Conservation (phyloP, 2,888 invertebrate genomes). For the Xestia xanthographa region DNA sequence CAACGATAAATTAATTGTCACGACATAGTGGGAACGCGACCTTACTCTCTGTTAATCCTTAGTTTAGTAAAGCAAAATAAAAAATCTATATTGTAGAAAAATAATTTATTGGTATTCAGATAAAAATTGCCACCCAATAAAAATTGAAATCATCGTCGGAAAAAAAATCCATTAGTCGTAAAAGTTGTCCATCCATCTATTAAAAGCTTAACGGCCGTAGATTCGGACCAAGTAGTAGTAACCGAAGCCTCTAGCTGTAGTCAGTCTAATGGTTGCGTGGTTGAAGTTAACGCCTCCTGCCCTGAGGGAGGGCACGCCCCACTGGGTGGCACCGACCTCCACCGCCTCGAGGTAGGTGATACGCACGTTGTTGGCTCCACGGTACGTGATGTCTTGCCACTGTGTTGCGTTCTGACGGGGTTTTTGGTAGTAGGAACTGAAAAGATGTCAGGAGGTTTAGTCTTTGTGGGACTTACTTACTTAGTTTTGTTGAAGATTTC, state of each 20-base stretch:
- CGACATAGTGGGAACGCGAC: too few relatives aligned
- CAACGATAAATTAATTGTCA: too few relatives aligned
- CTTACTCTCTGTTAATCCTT: too few relatives aligned
- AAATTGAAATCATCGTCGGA: too few relatives aligned
- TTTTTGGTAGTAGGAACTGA: slow-evolving; percentile 63
- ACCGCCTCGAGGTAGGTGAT: slow-evolving; percentile 76
- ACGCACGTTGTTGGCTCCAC: slow-evolving; percentile 74
- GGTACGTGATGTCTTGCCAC: slow-evolving; percentile 78
- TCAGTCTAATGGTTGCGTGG: slow-evolving; percentile 78
- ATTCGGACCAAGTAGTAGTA: slow-evolving; percentile 80
- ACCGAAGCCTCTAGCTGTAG: slow-evolving; percentile 78
- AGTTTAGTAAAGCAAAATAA: too few relatives aligned
- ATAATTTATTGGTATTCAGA: too few relatives aligned
- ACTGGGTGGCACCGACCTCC: slow-evolving; percentile 80
- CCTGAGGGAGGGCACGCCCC: slow-evolving; percentile 72
- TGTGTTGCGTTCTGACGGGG: slow-evolving; percentile 75
- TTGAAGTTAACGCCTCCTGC: slow-evolving; percentile 74
- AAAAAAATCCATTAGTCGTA: background rate
- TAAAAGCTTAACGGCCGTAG: slow-evolving; percentile 75
- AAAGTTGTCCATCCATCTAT: background rate
- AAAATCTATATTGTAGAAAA: too few relatives aligned
- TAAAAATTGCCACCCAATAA: too few relatives aligned
- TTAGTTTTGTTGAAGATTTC: background rate
- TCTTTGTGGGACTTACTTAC: too few relatives aligned
- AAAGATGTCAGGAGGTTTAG: too few relatives aligned